Conservation (phyloP, 2,888 invertebrate genomes). For the Brachycybe producta region DNA sequence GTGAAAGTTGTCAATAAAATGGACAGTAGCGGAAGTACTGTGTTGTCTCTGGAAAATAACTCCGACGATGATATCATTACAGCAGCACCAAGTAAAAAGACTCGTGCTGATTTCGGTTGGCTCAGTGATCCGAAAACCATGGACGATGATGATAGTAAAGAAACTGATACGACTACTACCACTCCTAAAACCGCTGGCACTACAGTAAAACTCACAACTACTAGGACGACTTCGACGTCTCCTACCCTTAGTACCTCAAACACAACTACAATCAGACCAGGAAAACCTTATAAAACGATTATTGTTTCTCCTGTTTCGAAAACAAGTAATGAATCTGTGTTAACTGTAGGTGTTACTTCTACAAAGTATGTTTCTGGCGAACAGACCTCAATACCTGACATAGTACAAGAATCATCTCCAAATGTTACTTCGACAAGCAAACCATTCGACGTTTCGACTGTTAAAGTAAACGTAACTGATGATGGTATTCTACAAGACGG, state of each 20-base stretch:
- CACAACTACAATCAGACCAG: conserved; percentile 2
- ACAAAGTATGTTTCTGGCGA: neutral
- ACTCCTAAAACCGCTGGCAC: neutral
- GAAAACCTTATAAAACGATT: too few relatives aligned
- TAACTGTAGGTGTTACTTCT: too few relatives aligned
- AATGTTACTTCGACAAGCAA: too few relatives aligned
- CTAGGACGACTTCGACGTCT: neutral
- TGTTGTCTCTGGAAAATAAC: too few relatives aligned
- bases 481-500: too few relatives aligned
- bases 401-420: neutral
- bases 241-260: neutral
- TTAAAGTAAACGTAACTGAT: too few relatives aligned
- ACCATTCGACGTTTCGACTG: too few relatives aligned
- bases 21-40: neutral
- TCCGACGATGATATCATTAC: conserved; percentile 10
- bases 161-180: neutral
- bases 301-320: neutral
- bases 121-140: neutral
- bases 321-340: too few relatives aligned
- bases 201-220: neutral
- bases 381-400: neutral
- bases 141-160: neutral
- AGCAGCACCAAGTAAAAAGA: conserved; percentile 1
- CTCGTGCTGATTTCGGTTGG: conserved; percentile 7
- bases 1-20: neutral